A percentile compares a stretch with the other conserved stretches of the same genome.
Conservation (phyloP, 2,113 vertebrate species). For the Synchiropus splendidus region DNA sequence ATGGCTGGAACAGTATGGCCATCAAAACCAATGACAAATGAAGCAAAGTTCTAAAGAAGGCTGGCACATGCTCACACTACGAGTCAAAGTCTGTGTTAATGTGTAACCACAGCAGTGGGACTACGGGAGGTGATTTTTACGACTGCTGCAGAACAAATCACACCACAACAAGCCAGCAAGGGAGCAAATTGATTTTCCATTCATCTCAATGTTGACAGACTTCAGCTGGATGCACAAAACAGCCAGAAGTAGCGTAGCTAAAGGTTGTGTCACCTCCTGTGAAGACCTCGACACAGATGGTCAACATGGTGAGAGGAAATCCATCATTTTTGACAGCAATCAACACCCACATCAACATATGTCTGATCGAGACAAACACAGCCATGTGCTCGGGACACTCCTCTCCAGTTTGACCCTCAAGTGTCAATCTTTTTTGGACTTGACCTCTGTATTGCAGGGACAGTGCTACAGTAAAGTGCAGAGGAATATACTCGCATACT, state of each 20-base stretch:
- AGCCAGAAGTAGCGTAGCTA: neutral
- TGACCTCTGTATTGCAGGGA: constrained; percentile 5
- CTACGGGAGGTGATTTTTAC: constrained; percentile 9
- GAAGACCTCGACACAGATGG: constrained; percentile 47
- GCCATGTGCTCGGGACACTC: constrained; percentile 23
- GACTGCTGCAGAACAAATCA: constrained; percentile 6
- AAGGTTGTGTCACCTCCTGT: constrained; percentile 4
- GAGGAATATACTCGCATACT: too few species aligned
- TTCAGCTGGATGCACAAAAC: constrained; percentile 16
- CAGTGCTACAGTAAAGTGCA: too few species aligned
- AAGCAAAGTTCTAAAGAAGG: too few species aligned
- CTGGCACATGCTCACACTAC: constrained; percentile 1
- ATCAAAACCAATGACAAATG: too few species aligned
- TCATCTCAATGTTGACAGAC: constrained; percentile 14
- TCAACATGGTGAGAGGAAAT: constrained; percentile 34
- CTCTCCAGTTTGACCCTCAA: too few species aligned
- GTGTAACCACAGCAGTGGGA: constrained; percentile 7
- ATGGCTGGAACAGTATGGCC: too few species aligned
- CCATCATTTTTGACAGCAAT: constrained; percentile 54
- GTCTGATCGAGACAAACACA: constrained; percentile 18
- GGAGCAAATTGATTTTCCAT: constrained; percentile 27
- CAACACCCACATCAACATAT: constrained; percentile 37
- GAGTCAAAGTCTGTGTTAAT: constrained; percentile 41
- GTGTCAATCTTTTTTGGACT: constrained; percentile 5
- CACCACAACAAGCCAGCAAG: constrained; percentile 8